Conservation (phyloP, 1,140 invertebrate genomes). For the Euglossa dilemma region DNA sequence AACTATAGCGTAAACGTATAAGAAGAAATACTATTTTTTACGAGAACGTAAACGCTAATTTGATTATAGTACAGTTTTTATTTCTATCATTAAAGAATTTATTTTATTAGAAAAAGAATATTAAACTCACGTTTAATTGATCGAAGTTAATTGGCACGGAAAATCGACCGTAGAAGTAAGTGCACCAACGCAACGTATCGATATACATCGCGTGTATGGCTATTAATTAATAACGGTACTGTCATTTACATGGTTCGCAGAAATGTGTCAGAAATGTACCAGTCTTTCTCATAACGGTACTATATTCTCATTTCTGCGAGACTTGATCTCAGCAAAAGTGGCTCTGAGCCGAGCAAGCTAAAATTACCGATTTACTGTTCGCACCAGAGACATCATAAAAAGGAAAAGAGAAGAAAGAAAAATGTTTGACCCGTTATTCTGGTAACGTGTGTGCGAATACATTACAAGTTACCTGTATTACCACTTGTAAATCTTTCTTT, state of each 20-base stretch:
- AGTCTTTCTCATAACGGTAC: conserved; percentile 22
- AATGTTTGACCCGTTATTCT: not conserved
- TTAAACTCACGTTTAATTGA: not conserved
- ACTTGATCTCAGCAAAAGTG: conserved; percentile 42
- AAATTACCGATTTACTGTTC: not conserved
- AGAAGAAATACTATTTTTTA: not conserved
- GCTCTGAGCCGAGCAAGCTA: not conserved
- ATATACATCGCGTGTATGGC: not conserved
- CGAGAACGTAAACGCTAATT: not conserved
- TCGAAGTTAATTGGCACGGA: not conserved
- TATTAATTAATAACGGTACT: conserved; percentile 45
- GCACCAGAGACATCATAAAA: not conserved
- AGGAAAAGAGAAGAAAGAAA: not conserved
- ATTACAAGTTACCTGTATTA: conserved; percentile 48
- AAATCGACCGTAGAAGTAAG: not conserved
- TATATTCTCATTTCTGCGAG: conserved; percentile 35
- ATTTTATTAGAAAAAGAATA: not conserved
- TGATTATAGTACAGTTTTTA: not conserved
- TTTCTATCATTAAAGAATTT: not conserved
- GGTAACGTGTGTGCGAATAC: not conserved
- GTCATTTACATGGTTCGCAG: conserved; percentile 21
- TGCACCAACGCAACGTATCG: not conserved
- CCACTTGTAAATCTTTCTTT: not conserved
- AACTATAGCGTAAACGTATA: not conserved
- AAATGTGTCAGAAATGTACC: conserved; percentile 33